phyloP scores from a whole-genome alignment of 1,140 invertebrate species.

The Drosophila erecta region DNA sequence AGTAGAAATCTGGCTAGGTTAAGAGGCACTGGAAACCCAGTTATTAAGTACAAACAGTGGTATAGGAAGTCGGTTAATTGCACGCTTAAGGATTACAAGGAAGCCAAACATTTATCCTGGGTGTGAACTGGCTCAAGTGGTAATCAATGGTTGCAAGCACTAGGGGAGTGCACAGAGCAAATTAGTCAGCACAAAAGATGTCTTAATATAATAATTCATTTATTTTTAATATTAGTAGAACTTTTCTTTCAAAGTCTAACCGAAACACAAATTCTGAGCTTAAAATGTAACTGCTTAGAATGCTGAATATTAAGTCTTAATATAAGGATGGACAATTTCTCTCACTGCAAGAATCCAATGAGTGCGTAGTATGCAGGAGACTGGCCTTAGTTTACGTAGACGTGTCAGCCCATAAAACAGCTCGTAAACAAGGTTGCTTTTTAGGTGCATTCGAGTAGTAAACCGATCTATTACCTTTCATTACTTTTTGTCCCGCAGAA shows the following conservation, averaged over 20 bases:
- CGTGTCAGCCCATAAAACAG: slow-evolving; percentile 54
- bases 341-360: not conserved
- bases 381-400: slow-evolving; percentile 38
- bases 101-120: slow-evolving; percentile 52
- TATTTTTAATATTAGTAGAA: too few relatives aligned
- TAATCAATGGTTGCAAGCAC: slow-evolving; percentile 44
- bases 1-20: slow-evolving; percentile 9
- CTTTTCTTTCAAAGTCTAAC: too few relatives aligned
- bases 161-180: not conserved
- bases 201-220: too few relatives aligned
- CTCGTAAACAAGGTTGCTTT: slow-evolving; percentile 58
- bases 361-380: slow-evolving; percentile 19
- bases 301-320: too few relatives aligned
- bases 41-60: slow-evolving; percentile 9
- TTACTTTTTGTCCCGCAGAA: slow-evolving; percentile 69
- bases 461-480: slow-evolving; percentile 38
- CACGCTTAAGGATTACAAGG: slow-evolving; percentile 53
- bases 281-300: too few relatives aligned
- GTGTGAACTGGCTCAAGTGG: slow-evolving; percentile 47
- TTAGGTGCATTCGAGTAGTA: slow-evolving; percentile 18
- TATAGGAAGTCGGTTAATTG: slow-evolving; percentile 30
- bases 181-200: too few relatives aligned
- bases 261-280: too few relatives aligned
- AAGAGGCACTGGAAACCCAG: slow-evolving; percentile 25
- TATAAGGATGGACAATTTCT: not conserved